Base-by-base conservation (phyloP, 1,140 invertebrate genomes). In the Pseudobourletiella spinata region DNA sequence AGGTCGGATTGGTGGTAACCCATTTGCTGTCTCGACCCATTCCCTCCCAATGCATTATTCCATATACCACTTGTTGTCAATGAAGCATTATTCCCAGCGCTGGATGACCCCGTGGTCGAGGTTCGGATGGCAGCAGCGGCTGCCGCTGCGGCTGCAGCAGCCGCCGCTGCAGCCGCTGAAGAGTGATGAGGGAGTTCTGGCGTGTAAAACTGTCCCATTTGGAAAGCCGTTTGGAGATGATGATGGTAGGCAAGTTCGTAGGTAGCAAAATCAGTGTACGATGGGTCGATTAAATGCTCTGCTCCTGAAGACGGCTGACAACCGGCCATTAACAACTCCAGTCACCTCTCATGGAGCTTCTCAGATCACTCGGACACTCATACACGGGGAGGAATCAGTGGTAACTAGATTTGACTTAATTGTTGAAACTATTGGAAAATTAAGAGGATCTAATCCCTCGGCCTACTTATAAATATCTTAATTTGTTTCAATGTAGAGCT, bases 181-280 rank as follows among this genome's bases (percentile, higher is more conserved):
- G 67, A 67, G 59, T 71, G 68, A 56, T 61, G 50, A 22, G 56
- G 59, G 15, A 68, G 42, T 4, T 61, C 61, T 6, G 64, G 58
- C 51, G 50, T 65, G 42, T 69, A 69, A 61, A 69, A 69, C 39
- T 69, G 67, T 58, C 67, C 67, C 67, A 69, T 69, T 62, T 69
- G 67, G 32, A 69, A 54, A 18, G 65, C 65, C 14, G 64, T 61
- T 26, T 62, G 60, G n/a, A 59, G 28, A 59, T 67, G 65, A 46
- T 67, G 65, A 48, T 67, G 65, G 24, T 67, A 67, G 20, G 59
- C 65, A 6, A 67, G 48, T 50, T 64, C 65, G 58, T 67, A 67
- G 26, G 61, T 64, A 8, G 65, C 20, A 42, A 63, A 63, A n/a
- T 62, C 61, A 20, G 22, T 35, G 16, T 51, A 52, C n/a, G 43